These are phyloP conservation scores for Ophion ventricosus DNA, from an alignment of 2,888 invertebrate genomes.

Conservation along the genomic window DNA sequence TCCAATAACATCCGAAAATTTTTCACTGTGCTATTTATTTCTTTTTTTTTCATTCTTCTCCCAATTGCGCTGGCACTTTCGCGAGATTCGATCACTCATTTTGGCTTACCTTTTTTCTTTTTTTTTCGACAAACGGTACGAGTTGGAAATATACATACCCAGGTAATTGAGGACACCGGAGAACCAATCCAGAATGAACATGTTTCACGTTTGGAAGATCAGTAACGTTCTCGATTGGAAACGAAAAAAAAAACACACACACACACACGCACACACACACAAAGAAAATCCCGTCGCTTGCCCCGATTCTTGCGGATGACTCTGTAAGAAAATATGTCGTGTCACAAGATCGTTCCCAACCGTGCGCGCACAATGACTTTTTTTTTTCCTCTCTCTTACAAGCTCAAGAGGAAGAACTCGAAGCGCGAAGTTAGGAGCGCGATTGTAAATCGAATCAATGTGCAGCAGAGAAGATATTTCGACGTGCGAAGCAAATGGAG, in stretches of 20 bases:
- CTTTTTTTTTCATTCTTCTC: too few species aligned
- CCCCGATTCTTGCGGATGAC: conserved; percentile 77
- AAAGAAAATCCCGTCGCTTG: too few species aligned
- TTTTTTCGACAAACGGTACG: neutral
- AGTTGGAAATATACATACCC: conserved; percentile 87
- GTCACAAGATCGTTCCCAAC: conserved; percentile 51
- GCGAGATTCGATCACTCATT: neutral
- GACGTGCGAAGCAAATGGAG: conserved; percentile 7
- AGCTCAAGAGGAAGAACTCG: conserved; percentile 30
- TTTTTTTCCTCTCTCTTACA: conserved; percentile 12
- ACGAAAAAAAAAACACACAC: too few species aligned
- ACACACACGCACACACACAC: too few species aligned
- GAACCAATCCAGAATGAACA: conserved; percentile 99
- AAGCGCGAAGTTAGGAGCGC: conserved; percentile 35
- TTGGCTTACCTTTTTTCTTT: too few species aligned
- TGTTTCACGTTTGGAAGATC: conserved; percentile 81
- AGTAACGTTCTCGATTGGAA: conserved; percentile 32
- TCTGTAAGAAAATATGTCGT: conserved; percentile 78
- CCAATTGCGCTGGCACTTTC: neutral
- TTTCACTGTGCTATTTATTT: too few species aligned
- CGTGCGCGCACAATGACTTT: conserved; percentile 31
- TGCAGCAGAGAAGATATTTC: conserved; percentile 6
- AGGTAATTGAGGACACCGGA: conserved; percentile 96
- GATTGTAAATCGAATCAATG: conserved; percentile 43
- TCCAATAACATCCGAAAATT: too few species aligned